Base-by-base conservation (phyloP, 1,140 invertebrate species). In the Delia radicum region DNA sequence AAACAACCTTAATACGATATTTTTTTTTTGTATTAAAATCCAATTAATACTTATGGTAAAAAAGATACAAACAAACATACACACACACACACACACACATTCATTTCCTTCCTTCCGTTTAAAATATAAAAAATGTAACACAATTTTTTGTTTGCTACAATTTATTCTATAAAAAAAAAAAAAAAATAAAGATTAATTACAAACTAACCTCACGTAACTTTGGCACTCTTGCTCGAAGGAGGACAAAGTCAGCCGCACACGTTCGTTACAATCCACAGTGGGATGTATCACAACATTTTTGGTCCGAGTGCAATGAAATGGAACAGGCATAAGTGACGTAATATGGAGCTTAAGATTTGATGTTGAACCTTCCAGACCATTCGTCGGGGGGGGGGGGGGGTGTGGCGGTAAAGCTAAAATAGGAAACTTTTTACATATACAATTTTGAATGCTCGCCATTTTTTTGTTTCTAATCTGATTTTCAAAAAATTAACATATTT, bases 141-240 rank as follows among this genome's bases (percentile, higher is more conserved):
- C 21, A 21, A 69, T 33, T 33, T 33, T 69, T 69, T 69, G n/a
- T 31, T 29, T 67, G 29, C 65, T 33, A 21, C 65, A 69, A 69
- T 69, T 69, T 69, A 69, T 21, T 69, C 65, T 18, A 12, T 69
- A 37, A 10, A 8, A 29, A 55, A 21, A 4, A 55, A 55, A 18
- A 55, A 21, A 55, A 55, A 55, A 55, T 55, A 55, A 69, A 69
- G 29, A 69, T 69, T 69, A 69, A 69, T 69, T 69, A 69, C 65
- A 69, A 69, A 69, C 65, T 69, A 69, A 69, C 65, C 65, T 69
- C 65, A 69, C 65, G 65, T 69, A 69, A 31, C 65, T 33, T 69
- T 69, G 31, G 29, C 65, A 69, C 48, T 55, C 48, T 55, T 55
- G 48, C 48, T 21, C 21, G 48, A 55, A 55, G 18, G 48, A 55